Evolutionary conservation across 2,888 invertebrate species (phyloP).

Genomic region (Dascillus cervinus): DNA sequence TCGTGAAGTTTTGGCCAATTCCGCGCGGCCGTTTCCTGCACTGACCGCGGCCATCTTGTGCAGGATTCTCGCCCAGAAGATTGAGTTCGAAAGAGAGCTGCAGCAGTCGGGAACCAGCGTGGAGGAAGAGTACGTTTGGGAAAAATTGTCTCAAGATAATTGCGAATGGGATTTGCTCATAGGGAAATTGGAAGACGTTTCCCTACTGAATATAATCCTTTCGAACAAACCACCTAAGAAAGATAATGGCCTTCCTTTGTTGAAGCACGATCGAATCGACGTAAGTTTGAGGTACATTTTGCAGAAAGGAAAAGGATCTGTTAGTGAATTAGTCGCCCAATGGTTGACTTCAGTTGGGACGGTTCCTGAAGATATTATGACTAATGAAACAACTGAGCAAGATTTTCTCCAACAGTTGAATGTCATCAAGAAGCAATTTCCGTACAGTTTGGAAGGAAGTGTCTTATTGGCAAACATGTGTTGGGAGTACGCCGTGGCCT

Average conservation of each 20-base stretch:
- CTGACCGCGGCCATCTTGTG: slow-evolving; percentile 78
- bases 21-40: slow-evolving; percentile 67
- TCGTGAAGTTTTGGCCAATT: slow-evolving; percentile 63
- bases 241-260: slow-evolving; percentile 44
- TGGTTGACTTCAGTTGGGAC: slow-evolving; percentile 74
- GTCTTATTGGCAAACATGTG: slow-evolving; percentile 77
- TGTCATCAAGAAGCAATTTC: slow-evolving; percentile 69
- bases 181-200: slow-evolving; percentile 82
- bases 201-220: slow-evolving; percentile 67
- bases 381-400: slow-evolving; percentile 41
- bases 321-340: slow-evolving; percentile 80
- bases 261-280: slow-evolving; percentile 49
- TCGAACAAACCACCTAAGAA: slow-evolving; percentile 44
- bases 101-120: slow-evolving; percentile 25
- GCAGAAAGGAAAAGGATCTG: slow-evolving; percentile 66
- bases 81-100: slow-evolving; percentile 42
- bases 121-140: slow-evolving; percentile 58
- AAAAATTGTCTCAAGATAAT: slow-evolving; percentile 74
- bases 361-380: slow-evolving; percentile 54
- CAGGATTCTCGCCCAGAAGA: slow-evolving; percentile 58
- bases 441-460: slow-evolving; percentile 73
- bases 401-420: slow-evolving; percentile 43
- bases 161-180: slow-evolving; percentile 82
- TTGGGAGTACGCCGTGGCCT: slow-evolving; percentile 84
- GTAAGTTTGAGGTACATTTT: slow-evolving; percentile 61